A percentile compares a stretch with the other conserved stretches of the same genome.
phyloP scores from a whole-genome alignment of 2,113 vertebrate species.

The Nycticebus coucang region DNA sequence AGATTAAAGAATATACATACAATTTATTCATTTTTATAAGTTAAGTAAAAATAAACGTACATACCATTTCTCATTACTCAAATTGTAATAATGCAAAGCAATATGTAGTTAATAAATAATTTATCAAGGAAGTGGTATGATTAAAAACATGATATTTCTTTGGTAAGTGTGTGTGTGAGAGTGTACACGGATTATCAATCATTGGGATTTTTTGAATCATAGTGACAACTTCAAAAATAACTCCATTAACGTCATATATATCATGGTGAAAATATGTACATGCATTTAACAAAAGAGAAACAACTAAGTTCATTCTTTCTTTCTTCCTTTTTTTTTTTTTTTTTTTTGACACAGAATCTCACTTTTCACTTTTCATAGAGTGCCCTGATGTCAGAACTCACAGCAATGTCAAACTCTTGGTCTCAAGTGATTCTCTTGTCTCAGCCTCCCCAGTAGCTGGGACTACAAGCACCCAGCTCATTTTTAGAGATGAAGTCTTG shows the following conservation, averaged over 20 bases:
- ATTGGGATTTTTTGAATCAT: neutral
- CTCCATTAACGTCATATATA: neutral
- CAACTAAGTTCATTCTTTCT: too few species aligned
- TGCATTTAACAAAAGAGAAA: neutral
- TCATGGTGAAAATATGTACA: neutral
- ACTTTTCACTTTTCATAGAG: too few species aligned
- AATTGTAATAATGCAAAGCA: neutral
- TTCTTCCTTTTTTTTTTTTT: too few species aligned
- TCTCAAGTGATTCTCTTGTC: too few species aligned
- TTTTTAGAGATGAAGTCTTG: too few species aligned
- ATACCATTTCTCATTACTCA: constrained; percentile 12
- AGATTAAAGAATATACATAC: neutral
- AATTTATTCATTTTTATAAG: neutral
- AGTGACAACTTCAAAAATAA: neutral
- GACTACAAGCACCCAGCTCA: too few species aligned
- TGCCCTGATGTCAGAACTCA: too few species aligned
- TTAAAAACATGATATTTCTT: neutral
- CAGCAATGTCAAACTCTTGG: too few species aligned
- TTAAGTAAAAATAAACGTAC: neutral
- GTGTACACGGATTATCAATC: neutral
- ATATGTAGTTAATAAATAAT: neutral
- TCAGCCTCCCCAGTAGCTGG: too few species aligned
- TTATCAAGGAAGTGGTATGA: neutral
- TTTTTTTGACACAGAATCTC: too few species aligned
- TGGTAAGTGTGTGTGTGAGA: neutral